Base-by-base conservation (phyloP, 2,797 vertebrate species). In the Scarus forsteni region DNA sequence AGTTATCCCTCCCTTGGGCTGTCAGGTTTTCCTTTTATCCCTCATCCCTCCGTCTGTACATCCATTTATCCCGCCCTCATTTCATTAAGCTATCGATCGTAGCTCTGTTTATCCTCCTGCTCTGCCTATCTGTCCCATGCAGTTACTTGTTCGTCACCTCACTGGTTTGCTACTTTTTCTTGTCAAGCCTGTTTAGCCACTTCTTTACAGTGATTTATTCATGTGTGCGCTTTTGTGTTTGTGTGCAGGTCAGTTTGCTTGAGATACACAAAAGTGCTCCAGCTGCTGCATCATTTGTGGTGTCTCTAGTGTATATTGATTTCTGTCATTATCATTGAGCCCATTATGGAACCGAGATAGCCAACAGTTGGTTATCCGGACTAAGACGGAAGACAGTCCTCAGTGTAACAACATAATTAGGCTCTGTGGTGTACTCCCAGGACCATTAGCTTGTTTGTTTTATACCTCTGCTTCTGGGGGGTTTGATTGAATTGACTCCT, bases 361-460 rank as follows among this genome's bases (percentile, higher is more conserved):
- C 27, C n/a, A 60, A 55, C 57, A 52, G 39, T 73, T 59, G 53
- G 3, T 15, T 27, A 27, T 12, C 11, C 16, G 40, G 76, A 53
- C 43, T 14, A 45, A 70, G 57, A 82, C 9, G 8, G 69, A 75
- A 59, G 66, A 72, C 43, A 60, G 73, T 70, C 64, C 61, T 70
- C 55, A 64, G 57, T 39, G 36, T 64, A 51, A 80, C 67, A 48
- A 68, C 45, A 67, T 79, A 63, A 88, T 86, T 80, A 55, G 16
- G 3, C 58, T 57, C 19, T 15, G 4, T 62, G 4, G 36, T 44
- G 57, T 62, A 36, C 55, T 79, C 61, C 19, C 16, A 38, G 43
- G 50, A 38, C n/a, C 13, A 69, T 81, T 74, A 19, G 34, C 43
- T 64, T 69, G 42, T 61, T 77, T 74, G 80, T 52, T 6, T 35